Evolutionary conservation across 1,140 invertebrate species (phyloP), one percentile per base, ranked within the genome.

Genomic region (Zaprionus inermis): DNA sequence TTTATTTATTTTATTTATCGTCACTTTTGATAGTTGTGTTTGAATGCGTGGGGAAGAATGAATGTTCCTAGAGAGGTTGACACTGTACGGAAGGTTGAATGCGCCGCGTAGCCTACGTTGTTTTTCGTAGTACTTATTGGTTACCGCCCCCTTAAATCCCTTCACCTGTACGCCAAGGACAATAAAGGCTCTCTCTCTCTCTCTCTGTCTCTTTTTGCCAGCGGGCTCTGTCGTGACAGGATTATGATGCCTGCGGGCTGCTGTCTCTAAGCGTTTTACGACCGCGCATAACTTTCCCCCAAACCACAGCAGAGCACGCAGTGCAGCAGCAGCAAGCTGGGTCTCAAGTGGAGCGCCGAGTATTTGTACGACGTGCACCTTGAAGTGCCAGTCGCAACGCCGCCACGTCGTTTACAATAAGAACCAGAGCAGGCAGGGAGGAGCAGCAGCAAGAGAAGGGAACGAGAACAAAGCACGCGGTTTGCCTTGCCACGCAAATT

Each of bases 401-500:
- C 28, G 18, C 54, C 24, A 72, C 58, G 60, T 72, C 73, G 72
- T 55, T 65, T 66, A 65, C 60, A 66, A 76, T 56, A 76, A 65
- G 72, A 68, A 60, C 78, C 72, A 81, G 55, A 52, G 30, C 54
- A 58, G 44, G 30, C 44, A 51, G 41, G 44, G 3, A n/a, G 22
- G 5, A 5, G 24, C 24, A 44, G 36, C 0, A 30, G 18, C 10
- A 1, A 32, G 61, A 57, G 49, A 71, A 54, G 34, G 49, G 34
- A 58, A 51, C 32, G 67, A 46, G 36, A 83, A 81, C 70, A 80
- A 81, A 79, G 77, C 78, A 63, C 78, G 80, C 72, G 72, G 84
- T 83, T 70, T 79, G 60, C 70, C 72, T 70, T 78, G 74, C 77
- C 71, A 89, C 84, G 85, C 88, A 88, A 84, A 88, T 88, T 88